Evolutionary conservation across 1,140 invertebrate genomes (phyloP), one percentile per base, ranked within the genome.

Genomic region (Watersipora subatra): DNA sequence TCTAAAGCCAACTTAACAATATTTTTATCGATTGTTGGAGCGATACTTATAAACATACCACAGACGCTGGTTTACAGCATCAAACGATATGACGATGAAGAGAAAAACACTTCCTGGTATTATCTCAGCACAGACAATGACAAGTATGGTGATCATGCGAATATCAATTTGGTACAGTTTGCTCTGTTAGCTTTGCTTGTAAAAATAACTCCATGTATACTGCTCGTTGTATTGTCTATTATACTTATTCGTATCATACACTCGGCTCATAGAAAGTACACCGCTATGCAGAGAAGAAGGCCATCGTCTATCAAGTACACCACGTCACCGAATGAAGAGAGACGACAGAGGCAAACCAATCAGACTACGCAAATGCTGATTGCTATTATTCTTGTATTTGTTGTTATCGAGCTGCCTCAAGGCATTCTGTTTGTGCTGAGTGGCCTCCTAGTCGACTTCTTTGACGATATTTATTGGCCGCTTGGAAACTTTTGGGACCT

Each of bases 401-500:
- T 93, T 1, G 82, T 92, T 1, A 92, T 91, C 0, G 92, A 94
- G 78, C 85, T 93, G 46, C 92, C 92, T 0, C 76, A 85, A 68
- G 83, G 81, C 0, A 71, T 79, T 56, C 65, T 80, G 17, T 73
- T 75, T 22, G 70, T 76, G 64, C 72, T 78, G 24, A 73, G 73
- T 68, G 75, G 72, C n/a, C n/a, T 46, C n/a, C 28, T 63, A 34
- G 73, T 73, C 62, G 28, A 71, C 0, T 79, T 81, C 67, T 76
- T 73, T 55, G 19, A 71, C 20, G 65, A 77, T 46, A 74, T 81
- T 26, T 83, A 83, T 72, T 69, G 77, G 7, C 76, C 78, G 61
- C 87, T 93, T 61, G 91, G 91, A 0, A 90, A 93, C 75, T 71
- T 94, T 7, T 91, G 94, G 88, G 93, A 97, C 75, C 85, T 94